Evolutionary conservation across 2,888 invertebrate species (phyloP).

Genomic region (Apotomis capreana): DNA sequence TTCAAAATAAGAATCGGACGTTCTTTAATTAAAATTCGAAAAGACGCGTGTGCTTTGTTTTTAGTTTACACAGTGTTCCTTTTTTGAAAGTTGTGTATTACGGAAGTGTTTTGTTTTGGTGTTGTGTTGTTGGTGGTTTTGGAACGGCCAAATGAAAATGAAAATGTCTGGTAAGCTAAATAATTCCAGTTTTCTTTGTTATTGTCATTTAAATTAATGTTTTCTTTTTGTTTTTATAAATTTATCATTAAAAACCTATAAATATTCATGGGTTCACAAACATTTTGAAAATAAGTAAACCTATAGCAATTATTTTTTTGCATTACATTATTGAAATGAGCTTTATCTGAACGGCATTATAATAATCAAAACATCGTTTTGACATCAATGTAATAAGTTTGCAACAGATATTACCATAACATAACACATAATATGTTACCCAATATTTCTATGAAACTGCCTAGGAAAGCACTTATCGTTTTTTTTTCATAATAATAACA

Average conservation of each 20-base stretch:
- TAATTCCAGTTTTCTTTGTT: neutral
- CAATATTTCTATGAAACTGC: conserved; percentile 1
- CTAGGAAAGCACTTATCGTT: conserved; percentile 1
- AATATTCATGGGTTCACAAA: too few relatives aligned
- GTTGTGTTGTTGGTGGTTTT: conserved; percentile 27
- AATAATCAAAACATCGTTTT: neutral
- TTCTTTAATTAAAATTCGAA: conserved; percentile 42
- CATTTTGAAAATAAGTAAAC: too few relatives aligned
- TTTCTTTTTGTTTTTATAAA: too few relatives aligned
- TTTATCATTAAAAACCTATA: too few relatives aligned
- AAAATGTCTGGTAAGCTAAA: conserved; percentile 56
- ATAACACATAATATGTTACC: neutral
- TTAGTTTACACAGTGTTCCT: neutral
- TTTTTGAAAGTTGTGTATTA: conserved; percentile 40
- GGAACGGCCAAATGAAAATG: conserved; percentile 48
- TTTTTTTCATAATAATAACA: neutral
- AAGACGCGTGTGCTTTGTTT: conserved; percentile 29
- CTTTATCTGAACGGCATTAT: neutral
- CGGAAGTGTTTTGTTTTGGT: conserved; percentile 29
- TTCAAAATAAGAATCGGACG: conserved; percentile 30
- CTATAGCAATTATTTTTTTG: neutral
- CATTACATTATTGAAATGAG: neutral
- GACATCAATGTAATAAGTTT: neutral
- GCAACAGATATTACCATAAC: conserved; percentile 5
- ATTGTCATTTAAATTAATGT: too few relatives aligned